Base-by-base conservation (phyloP, 2,888 invertebrate genomes). In the Latheticus oryzae region DNA sequence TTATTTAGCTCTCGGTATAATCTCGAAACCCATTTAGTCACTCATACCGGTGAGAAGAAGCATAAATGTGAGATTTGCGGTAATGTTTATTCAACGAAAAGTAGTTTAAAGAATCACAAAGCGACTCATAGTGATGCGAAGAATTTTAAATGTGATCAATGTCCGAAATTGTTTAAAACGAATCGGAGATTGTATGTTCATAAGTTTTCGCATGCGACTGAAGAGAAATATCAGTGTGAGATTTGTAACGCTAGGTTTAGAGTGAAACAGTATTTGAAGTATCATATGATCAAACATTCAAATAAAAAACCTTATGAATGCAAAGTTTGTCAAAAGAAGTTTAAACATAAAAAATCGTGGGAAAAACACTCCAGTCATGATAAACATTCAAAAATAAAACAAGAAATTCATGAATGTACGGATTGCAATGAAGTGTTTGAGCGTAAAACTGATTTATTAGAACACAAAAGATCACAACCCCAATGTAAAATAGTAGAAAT, bases 211-310 rank as follows among this genome's bases (percentile, higher is more conserved):
- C 62, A 83, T 78, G 0, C 75, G 74, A 70, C 82, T 74, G 67
- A 81, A 76, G 70, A 82, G 78, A 66, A 82, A 80, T 83, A 82
- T 56, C 79, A 80, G 7, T 83, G 83, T 58, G 37, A 66, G 0
- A 78, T 81, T 7, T 83, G 83, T 62, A 76, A 76, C 0, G 81
- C 81, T 75, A 81, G 80, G 11, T 83, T 83, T 64, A 79, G 79
- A 47, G 81, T 82, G 0, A 81, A 81, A 56, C 83, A 83, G 42
- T 82, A 83, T 3, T 66, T 84, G 15, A 83, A 83, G 55, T 82
- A 82, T 77, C 84, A 84, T 55, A 82, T 82, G 80, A 82, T 83
- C 0, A 83, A 81, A 7, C 84, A 84, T 30, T 82, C 83, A 1
- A 83, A 82, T 0, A 81, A 81, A 13, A 66, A 83, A 8, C 83